Evolutionary conservation across 2,888 invertebrate genomes (phyloP).

Genomic region (Conistra vaccinii): DNA sequence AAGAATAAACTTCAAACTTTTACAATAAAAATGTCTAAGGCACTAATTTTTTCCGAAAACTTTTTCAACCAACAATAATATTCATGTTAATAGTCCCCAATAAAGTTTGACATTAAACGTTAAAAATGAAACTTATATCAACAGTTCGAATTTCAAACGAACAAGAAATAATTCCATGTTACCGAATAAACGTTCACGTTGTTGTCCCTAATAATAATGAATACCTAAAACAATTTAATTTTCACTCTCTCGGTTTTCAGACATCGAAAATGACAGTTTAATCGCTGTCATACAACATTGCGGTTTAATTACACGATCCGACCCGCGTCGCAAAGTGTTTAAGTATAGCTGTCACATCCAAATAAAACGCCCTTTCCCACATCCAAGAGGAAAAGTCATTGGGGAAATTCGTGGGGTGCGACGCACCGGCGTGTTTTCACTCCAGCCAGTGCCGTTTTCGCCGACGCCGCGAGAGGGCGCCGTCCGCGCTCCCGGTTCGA

Average conservation of each 20-base stretch:
- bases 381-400: constrained; percentile 87
- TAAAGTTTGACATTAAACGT: constrained; percentile 41
- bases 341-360: constrained; percentile 78
- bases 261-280: constrained; percentile 65
- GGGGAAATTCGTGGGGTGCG: constrained; percentile 89
- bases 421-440: constrained; percentile 87
- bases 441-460: constrained; percentile 86
- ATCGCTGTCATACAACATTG: constrained; percentile 66
- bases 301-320: constrained; percentile 67
- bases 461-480: constrained; percentile 89
- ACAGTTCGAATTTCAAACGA: constrained; percentile 32
- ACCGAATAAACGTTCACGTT: constrained; percentile 37
- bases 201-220: constrained; percentile 50
- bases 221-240: constrained; percentile 54
- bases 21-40: constrained; percentile 57
- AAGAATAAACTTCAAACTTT: constrained; percentile 64
- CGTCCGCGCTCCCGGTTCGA: constrained; percentile 74
- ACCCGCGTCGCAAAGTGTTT: constrained; percentile 64
- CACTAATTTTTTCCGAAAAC: constrained; percentile 48
- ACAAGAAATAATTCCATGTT: constrained; percentile 34
- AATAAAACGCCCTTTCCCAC: constrained; percentile 77
- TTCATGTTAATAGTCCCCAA: constrained; percentile 49
- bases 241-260: constrained; percentile 45
- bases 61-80: constrained; percentile 47
- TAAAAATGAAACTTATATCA: constrained; percentile 22